Evolutionary conservation across 2,888 invertebrate genomes (phyloP).

Genomic region (Tiphia femorata): DNA sequence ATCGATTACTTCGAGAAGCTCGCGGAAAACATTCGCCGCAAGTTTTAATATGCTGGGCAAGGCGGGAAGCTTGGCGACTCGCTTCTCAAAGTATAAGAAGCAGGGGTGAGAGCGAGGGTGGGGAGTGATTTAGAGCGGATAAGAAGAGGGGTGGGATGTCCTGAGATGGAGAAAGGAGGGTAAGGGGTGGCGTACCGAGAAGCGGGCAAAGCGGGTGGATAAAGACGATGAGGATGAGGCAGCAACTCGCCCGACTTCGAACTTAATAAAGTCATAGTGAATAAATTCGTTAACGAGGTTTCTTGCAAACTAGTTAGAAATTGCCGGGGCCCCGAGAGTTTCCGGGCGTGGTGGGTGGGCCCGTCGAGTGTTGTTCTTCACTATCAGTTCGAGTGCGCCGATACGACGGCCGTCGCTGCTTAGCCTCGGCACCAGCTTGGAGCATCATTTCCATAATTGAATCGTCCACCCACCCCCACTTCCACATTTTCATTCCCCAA

Average conservation of each 20-base stretch:
- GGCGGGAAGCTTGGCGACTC: too few species aligned
- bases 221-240: constrained; percentile 18
- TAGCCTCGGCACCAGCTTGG: constrained; percentile 8
- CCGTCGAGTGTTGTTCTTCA: constrained; percentile 29
- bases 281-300: constrained; percentile 46
- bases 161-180: neutral
- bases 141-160: neutral
- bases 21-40: too few species aligned
- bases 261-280: constrained; percentile 40
- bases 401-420: constrained; percentile 12
- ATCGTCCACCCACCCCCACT: too few species aligned
- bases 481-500: too few species aligned
- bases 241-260: constrained; percentile 15
- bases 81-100: too few species aligned
- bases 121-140: too few species aligned
- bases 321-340: constrained; percentile 23
- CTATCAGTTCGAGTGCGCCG: constrained; percentile 18
- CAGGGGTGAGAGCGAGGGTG: too few species aligned
- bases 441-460: constrained; percentile 23
- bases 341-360: too few species aligned
- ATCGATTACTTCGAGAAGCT: too few species aligned
- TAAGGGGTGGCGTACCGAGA: neutral
- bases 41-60: too few species aligned
- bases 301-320: constrained; percentile 43
- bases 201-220: neutral